Conservation (phyloP, 2,113 vertebrate species). For the Apus apus region DNA sequence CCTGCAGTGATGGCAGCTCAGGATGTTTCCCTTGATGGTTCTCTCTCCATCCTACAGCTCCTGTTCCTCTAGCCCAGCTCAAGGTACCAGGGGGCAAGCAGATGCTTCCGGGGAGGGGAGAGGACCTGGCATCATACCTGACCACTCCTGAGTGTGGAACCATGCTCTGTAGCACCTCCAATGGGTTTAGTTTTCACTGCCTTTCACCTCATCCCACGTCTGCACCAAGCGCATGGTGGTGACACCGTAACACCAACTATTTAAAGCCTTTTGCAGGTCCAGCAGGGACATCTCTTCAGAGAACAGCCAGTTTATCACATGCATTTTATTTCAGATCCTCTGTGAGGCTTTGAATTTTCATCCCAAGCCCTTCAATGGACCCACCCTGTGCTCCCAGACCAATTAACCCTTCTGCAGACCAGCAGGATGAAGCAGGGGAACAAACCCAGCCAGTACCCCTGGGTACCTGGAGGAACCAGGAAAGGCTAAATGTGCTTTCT, state of each 20-base stretch:
- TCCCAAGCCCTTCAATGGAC: background rate
- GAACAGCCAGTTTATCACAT: background rate
- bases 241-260: background rate
- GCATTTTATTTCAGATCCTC: background rate
- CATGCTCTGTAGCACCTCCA: background rate
- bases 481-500: background rate
- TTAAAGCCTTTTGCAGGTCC: background rate
- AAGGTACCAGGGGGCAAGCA: background rate
- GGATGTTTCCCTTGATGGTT: background rate
- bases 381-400: background rate
- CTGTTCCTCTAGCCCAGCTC: background rate
- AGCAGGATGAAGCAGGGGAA: background rate
- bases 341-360: background rate
- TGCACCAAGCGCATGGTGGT: background rate
- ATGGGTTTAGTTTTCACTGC: rapidly evolving
- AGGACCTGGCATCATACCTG: background rate
- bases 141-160: background rate
- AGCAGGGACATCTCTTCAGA: background rate
- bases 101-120: background rate
- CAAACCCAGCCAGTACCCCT: background rate
- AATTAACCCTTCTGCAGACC: background rate
- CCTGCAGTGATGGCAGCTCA: background rate
- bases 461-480: background rate
- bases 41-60: background rate
- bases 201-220: background rate